phyloP scores from a whole-genome alignment of 2,113 vertebrate species.

The Fregetta grallaria region DNA sequence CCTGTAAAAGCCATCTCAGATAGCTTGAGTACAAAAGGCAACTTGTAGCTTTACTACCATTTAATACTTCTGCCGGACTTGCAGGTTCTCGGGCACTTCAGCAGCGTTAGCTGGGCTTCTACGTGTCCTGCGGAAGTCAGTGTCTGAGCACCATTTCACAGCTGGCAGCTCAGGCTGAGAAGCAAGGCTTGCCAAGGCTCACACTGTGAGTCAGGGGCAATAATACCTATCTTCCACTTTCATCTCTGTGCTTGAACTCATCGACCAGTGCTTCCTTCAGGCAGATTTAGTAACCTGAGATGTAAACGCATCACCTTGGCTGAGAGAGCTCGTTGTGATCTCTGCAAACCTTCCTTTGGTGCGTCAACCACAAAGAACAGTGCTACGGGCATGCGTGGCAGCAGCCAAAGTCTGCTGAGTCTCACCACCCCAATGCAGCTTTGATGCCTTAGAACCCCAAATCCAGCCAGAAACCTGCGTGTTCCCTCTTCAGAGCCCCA shows the following conservation, averaged over 20 bases:
- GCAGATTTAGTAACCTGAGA: conserved; percentile 1
- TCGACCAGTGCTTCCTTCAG: not conserved
- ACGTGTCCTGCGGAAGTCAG: not conserved
- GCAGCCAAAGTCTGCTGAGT: not conserved
- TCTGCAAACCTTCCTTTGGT: conserved; percentile 5
- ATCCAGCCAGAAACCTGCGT: not conserved
- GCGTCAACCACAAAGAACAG: not conserved
- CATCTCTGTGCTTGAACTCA: conserved; percentile 11
- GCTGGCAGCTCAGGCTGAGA: not conserved
- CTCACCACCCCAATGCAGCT: not conserved
- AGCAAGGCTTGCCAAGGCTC: not conserved
- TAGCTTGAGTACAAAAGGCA: not conserved
- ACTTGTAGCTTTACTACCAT: not conserved
- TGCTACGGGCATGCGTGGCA: not conserved
- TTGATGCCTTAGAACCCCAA: not conserved
- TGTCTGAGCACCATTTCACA: not conserved
- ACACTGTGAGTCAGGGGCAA: not conserved
- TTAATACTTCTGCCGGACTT: not conserved
- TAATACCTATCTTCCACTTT: not conserved
- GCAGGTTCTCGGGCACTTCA: not conserved
- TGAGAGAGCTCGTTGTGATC: not conserved
- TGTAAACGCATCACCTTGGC: not conserved
- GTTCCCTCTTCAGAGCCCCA: not conserved
- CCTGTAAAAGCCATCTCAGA: not conserved
- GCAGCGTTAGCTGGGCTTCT: not conserved